phyloP scores from a whole-genome alignment of 2,113 vertebrate species.

The Gnathonemus longibarbis region DNA sequence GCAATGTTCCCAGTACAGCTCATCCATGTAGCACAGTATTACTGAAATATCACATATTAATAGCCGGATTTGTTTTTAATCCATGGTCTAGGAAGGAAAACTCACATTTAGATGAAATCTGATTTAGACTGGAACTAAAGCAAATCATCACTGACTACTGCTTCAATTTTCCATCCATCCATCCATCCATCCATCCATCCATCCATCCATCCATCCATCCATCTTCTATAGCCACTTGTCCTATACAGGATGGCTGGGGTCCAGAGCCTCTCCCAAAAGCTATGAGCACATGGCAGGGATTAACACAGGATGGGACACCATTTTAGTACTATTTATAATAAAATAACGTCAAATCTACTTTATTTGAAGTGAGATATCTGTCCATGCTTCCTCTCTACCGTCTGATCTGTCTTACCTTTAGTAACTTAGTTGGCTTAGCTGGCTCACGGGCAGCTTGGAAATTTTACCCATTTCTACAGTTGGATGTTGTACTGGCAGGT shows the following conservation, averaged over 20 bases:
- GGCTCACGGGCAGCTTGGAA: not conserved
- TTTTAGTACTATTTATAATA: not conserved
- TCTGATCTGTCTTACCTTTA: not conserved
- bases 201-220: too few relatives aligned
- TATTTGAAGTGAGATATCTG: not conserved
- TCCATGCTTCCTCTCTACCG: not conserved
- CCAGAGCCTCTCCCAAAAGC: not conserved
- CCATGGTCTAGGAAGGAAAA: not conserved
- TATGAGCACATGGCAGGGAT: not conserved
- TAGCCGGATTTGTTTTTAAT: not conserved
- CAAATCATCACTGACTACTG: not conserved
- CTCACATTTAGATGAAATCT: not conserved
- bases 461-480: not conserved
- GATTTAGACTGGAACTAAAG: not conserved
- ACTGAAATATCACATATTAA: not conserved
- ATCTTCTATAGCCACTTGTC: not conserved
- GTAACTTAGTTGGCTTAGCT: not conserved
- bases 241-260: not conserved
- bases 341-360: not conserved
- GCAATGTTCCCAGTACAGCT: not conserved
- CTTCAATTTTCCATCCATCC: not conserved
- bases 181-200: not conserved
- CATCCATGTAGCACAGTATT: not conserved
- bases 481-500: not conserved
- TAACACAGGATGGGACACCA: not conserved